phyloP scores from a whole-genome alignment of 2,888 invertebrate species.

The Hirtodrosophila cameraria region DNA sequence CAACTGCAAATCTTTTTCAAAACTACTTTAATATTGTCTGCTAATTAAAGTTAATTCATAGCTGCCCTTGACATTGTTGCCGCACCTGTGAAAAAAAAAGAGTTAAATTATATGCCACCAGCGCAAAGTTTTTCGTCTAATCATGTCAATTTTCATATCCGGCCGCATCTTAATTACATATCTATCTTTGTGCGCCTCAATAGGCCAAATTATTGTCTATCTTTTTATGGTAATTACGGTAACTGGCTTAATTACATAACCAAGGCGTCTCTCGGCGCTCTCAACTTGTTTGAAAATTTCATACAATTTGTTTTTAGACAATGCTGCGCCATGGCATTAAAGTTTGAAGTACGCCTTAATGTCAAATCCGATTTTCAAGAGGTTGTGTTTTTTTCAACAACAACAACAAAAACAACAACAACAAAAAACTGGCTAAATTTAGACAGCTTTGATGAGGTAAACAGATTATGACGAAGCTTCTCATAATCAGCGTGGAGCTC shows the following conservation, averaged over 20 bases:
- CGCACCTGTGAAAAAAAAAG: slow-evolving; percentile 39
- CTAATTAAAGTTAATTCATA: slow-evolving; percentile 23
- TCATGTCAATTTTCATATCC: slow-evolving; percentile 66
- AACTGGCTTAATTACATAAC: slow-evolving; percentile 70
- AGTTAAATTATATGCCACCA: slow-evolving; percentile 57
- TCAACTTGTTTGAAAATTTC: slow-evolving; percentile 28
- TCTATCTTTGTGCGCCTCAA: slow-evolving; percentile 41
- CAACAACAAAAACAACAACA: neutral
- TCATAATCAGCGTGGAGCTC: slow-evolving; percentile 7
- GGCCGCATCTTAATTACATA: slow-evolving; percentile 58
- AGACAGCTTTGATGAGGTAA: slow-evolving; percentile 18
- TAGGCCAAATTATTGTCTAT: slow-evolving; percentile 63
- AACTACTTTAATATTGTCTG: slow-evolving; percentile 34
- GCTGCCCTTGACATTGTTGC: slow-evolving; percentile 51
- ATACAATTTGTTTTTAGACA: slow-evolving; percentile 46
- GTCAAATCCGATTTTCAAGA: slow-evolving; percentile 59
- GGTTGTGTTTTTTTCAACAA: slow-evolving; percentile 23
- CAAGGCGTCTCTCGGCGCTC: slow-evolving; percentile 29
- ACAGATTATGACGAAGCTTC: slow-evolving; percentile 3
- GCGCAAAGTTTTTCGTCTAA: slow-evolving; percentile 31
- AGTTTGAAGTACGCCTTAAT: slow-evolving; percentile 61
- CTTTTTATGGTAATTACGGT: slow-evolving; percentile 66
- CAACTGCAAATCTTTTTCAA: slow-evolving; percentile 24
- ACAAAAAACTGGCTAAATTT: slow-evolving; percentile 13
- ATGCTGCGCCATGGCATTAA: slow-evolving; percentile 51